Conservation (phyloP, 2,888 invertebrate species). For the Cheilosia variabilis region DNA sequence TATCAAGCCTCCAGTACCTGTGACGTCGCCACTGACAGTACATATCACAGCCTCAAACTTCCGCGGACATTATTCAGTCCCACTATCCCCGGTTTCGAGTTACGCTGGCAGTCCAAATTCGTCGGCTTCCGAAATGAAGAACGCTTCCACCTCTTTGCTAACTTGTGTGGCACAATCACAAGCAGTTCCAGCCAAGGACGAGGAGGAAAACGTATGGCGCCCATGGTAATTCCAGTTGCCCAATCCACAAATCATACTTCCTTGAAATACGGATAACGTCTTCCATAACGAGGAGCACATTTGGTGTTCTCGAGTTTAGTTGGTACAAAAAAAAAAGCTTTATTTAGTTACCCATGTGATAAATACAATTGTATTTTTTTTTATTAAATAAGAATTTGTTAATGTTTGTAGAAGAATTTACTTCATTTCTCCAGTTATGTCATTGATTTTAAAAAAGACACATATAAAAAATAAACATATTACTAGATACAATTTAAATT, state of each 20-base stretch:
- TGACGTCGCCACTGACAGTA: constrained; percentile 81
- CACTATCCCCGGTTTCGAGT: constrained; percentile 82
- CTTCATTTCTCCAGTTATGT: constrained; percentile 33
- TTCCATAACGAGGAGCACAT: constrained; percentile 43
- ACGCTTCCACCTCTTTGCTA: constrained; percentile 76
- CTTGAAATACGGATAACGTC: constrained; percentile 43
- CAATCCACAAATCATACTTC: background rate
- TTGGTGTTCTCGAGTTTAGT: constrained; percentile 28
- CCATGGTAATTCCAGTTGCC: constrained; percentile 79
- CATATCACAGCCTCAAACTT: constrained; percentile 77
- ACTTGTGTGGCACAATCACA: constrained; percentile 75
- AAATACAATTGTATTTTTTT: constrained; percentile 48
- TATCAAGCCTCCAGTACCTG: constrained; percentile 79
- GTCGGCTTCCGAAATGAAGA: constrained; percentile 77
- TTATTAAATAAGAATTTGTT: constrained; percentile 57
- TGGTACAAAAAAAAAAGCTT: constrained; percentile 47
- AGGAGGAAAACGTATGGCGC: constrained; percentile 81
- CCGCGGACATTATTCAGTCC: constrained; percentile 81
- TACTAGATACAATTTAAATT: background rate
- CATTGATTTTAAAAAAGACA: constrained; percentile 7
- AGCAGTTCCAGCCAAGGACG: constrained; percentile 63
- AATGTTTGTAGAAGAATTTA: constrained; percentile 44
- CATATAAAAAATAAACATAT: background rate
- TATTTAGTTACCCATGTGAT: constrained; percentile 66
- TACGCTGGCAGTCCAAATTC: constrained; percentile 82